Evolutionary conservation across 2,888 invertebrate genomes (phyloP), one percentile per base, ranked within the genome.

Genomic region (Nomada lathburiana): DNA sequence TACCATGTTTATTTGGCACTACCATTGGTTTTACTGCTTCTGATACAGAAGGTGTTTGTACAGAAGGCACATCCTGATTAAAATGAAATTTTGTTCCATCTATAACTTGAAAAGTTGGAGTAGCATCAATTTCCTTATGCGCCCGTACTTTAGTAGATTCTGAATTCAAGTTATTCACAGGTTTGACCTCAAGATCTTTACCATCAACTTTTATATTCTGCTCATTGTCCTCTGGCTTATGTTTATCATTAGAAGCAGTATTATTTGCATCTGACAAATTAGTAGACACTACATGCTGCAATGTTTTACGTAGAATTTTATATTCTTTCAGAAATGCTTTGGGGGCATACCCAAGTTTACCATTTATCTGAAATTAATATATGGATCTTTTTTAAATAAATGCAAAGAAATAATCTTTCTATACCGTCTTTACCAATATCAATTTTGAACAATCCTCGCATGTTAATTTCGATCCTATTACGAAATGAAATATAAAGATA

Each of bases 291-390:
- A 84, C 82, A 42, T 81, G 23, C 2, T 29, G 13, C 59, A 80
- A 76, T 52, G 65, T 13, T 60, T 20, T 91, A 78, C 95, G 83
- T 7, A 95, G 78, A 62, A 96, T 89, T 92, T 95, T 96, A 7
- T 90, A 90, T 94, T 97, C 97, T 89, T 94, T 94, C 68, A 97
- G 91, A 87, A 96, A 95, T 0, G 89, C 90, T 71, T 94, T 94
- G 36, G 96, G 96, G 0, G 95, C 95, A 93, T 96, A 97, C 36
- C 97, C 97, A 78, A 95, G 93, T 90, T 95, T 95, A 47, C 96
- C 97, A 84, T 95, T 94, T 63, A 97, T 96, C 94, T 94, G 65
- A 89, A 84, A 83, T 77, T 75, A 83, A 71, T 53, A 29, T 69
- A 47, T 16, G 47, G 71, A 60, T 23, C 13, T 0, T 26, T 59